These are phyloP conservation scores for Tenualosa ilisha DNA, from an alignment of 2,797 vertebrate genomes.

Conservation along the genomic window DNA sequence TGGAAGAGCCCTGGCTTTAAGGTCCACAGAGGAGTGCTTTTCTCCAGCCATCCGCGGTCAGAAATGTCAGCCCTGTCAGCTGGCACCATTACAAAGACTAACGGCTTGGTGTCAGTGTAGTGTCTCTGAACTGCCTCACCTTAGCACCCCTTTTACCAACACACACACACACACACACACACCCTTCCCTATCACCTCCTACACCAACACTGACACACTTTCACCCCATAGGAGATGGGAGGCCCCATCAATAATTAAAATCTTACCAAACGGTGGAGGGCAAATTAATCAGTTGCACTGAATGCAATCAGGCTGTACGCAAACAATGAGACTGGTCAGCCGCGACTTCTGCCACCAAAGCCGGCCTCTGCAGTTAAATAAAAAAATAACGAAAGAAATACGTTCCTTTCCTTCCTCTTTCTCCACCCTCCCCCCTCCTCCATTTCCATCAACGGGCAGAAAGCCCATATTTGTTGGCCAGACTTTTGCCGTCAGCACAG, in stretches of 20 bases:
- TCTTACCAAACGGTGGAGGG: conserved; percentile 61
- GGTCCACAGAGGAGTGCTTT: not conserved
- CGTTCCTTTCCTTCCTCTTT: conserved; percentile 35
- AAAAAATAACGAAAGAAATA: too few species aligned
- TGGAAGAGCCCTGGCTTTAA: not conserved
- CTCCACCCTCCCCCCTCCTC: not conserved
- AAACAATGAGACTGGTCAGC: conserved; percentile 50
- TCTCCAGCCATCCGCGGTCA: not conserved
- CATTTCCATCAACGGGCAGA: not conserved
- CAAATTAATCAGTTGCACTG: conserved; percentile 66
- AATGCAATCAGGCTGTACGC: conserved; percentile 66
- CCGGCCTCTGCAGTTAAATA: conserved; percentile 47
- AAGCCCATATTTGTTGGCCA: not conserved
- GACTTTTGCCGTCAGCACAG: not conserved
- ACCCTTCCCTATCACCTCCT: not conserved
- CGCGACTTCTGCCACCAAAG: conserved; percentile 48
- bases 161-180: not conserved
- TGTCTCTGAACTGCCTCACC: not conserved
- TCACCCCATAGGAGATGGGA: conserved; percentile 61
- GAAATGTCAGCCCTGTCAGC: not conserved
- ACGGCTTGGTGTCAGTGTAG: not conserved
- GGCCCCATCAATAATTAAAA: conserved; percentile 73
- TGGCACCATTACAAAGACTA: not conserved
- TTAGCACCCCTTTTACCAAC: not conserved
- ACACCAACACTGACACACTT: conserved; percentile 25